Evolutionary conservation across 1,140 invertebrate species (phyloP).

Genomic region (Euura saliciscinereae): DNA sequence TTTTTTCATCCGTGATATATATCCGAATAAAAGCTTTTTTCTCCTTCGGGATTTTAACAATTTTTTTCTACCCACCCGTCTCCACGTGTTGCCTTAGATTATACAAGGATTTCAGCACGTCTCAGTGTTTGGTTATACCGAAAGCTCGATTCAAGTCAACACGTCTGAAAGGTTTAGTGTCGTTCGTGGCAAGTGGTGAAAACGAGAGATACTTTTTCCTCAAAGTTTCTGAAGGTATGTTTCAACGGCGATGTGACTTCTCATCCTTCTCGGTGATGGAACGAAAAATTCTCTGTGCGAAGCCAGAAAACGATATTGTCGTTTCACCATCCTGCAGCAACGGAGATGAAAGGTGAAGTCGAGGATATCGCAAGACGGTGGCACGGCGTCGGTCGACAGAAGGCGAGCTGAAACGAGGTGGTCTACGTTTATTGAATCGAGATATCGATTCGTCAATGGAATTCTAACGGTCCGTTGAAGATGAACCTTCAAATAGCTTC

Average conservation of each 20-base stretch:
- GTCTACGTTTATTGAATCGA: not conserved
- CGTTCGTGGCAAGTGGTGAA: not conserved
- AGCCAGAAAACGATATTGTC: slow-evolving; percentile 3
- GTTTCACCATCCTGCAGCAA: not conserved
- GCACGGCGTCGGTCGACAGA: not conserved
- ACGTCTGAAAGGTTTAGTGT: not conserved
- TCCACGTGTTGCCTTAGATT: too few relatives aligned
- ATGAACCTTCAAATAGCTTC: not conserved
- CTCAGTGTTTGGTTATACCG: not conserved
- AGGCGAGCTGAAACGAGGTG: not conserved
- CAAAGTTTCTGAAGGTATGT: too few relatives aligned
- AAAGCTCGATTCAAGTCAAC: not conserved
- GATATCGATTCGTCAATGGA: slow-evolving; percentile 7
- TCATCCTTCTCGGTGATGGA: not conserved
- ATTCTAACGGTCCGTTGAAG: slow-evolving; percentile 4
- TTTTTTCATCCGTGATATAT: too few relatives aligned
- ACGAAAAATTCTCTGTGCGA: not conserved
- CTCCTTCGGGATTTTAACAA: too few relatives aligned
- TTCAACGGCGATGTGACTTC: too few relatives aligned
- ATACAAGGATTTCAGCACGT: not conserved
- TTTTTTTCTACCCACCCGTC: too few relatives aligned
- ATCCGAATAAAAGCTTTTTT: too few relatives aligned
- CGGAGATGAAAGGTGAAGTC: not conserved
- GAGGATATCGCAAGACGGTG: not conserved
- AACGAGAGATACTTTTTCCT: too few relatives aligned